phyloP scores from a whole-genome alignment of 2,888 invertebrate genomes.

The Macaria notata region DNA sequence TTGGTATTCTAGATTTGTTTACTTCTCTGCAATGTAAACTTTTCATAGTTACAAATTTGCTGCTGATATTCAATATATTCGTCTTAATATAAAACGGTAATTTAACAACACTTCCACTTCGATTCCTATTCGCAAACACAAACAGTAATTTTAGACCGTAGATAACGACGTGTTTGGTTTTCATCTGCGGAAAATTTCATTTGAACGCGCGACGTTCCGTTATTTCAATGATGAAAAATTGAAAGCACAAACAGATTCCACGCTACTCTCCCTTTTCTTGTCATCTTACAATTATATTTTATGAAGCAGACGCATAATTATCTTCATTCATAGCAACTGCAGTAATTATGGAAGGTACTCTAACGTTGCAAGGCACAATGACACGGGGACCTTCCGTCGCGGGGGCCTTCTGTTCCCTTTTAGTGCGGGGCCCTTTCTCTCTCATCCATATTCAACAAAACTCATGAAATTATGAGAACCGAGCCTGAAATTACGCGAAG shows the following conservation, averaged over 20 bases:
- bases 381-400: slow-evolving; percentile 14
- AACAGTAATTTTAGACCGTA: not conserved
- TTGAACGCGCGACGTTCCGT: not conserved
- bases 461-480: slow-evolving; percentile 38
- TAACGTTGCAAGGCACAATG: slow-evolving; percentile 25
- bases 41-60: too few relatives aligned
- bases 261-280: not conserved
- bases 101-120: too few relatives aligned
- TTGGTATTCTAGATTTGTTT: too few relatives aligned
- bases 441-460: slow-evolving; percentile 26
- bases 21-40: too few relatives aligned
- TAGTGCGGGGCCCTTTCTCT: slow-evolving; percentile 17
- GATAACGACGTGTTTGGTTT: slow-evolving; percentile 13
- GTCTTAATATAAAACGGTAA: too few relatives aligned
- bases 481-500: slow-evolving; percentile 23
- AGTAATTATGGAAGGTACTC: slow-evolving; percentile 31
- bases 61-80: too few relatives aligned
- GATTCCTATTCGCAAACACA: not conserved
- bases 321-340: slow-evolving; percentile 31
- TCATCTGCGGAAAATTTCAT: slow-evolving; percentile 13
- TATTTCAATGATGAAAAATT: too few relatives aligned
- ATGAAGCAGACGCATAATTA: slow-evolving; percentile 26
- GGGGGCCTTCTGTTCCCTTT: slow-evolving; percentile 10
- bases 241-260: too few relatives aligned
- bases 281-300: not conserved